These are phyloP conservation scores for Hypomesus transpacificus DNA, from an alignment of 2,113 vertebrate species.

Conservation along the genomic window DNA sequence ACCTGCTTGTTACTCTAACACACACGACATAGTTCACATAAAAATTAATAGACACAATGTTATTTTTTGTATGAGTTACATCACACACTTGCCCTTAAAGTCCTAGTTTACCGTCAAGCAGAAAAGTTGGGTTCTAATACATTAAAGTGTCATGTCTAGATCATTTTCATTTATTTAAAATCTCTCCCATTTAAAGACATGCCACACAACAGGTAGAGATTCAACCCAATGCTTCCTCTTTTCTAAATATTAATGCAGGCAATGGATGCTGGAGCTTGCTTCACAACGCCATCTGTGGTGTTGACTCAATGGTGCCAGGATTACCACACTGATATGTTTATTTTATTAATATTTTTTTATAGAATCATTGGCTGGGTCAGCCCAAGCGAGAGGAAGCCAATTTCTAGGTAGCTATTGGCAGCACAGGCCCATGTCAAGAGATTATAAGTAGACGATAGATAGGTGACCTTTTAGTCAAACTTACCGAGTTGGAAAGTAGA, in stretches of 20 bases:
- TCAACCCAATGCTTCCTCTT: constrained; percentile 31
- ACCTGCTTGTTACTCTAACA: constrained; percentile 60
- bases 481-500: too few species aligned
- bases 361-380: constrained; percentile 46
- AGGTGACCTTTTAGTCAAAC: too few species aligned
- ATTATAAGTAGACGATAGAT: too few species aligned
- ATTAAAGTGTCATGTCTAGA: constrained; percentile 35
- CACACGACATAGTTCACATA: constrained; percentile 50
- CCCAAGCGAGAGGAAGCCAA: constrained; percentile 21
- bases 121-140: constrained; percentile 24
- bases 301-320: constrained; percentile 45
- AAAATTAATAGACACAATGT: constrained; percentile 55
- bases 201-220: constrained; percentile 27
- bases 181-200: constrained; percentile 25
- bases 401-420: constrained; percentile 13
- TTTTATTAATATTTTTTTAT: constrained; percentile 34
- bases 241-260: constrained; percentile 36
- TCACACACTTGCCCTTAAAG: constrained; percentile 12
- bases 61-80: constrained; percentile 28
- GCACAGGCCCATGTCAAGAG: background rate
- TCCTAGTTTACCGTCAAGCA: constrained; percentile 11
- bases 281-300: constrained; percentile 52
- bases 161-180: constrained; percentile 39
- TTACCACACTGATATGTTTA: constrained; percentile 18
- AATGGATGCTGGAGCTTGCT: constrained; percentile 42